A percentile compares a stretch with the other conserved stretches of the same genome.
These are phyloP conservation scores for Dione vanillae DNA, from an alignment of 2,888 invertebrate genomes.

Conservation along the genomic window DNA sequence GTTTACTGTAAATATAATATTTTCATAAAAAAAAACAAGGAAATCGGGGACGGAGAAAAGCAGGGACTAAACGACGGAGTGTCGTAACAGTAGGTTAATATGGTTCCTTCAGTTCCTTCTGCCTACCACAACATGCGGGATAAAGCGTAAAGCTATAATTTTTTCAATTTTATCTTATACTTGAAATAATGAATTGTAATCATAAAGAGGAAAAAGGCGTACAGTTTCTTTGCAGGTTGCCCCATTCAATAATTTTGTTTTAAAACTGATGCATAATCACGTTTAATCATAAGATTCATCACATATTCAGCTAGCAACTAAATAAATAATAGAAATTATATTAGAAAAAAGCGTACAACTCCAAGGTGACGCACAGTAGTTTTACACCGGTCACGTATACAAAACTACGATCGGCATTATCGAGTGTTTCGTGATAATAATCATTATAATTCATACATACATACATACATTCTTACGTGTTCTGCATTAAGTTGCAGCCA, in stretches of 20 bases:
- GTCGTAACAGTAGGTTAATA: no score
- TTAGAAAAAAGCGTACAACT: conserved; percentile 31
- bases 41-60: no score
- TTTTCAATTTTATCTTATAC: no score
- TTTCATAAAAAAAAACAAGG: no score
- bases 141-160: no score
- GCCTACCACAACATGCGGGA: no score
- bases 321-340: conserved; percentile 13
- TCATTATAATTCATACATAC: conserved; percentile 26
- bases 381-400: conserved; percentile 29
- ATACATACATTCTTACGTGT: conserved; percentile 20
- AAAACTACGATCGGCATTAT: conserved; percentile 33
- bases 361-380: conserved; percentile 33
- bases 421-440: conserved; percentile 35
- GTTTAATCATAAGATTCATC: neutral
- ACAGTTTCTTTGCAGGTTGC: no score
- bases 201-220: no score
- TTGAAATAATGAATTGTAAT: no score
- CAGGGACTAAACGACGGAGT: no score
- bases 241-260: neutral
- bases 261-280: conserved; percentile 5
- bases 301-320: neutral
- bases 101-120: no score
- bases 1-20: no score
- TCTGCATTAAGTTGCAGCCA: conserved; percentile 4